Percentiles rank a stretch among this genome's conserved stretches.
phyloP scores from a whole-genome alignment of 2,888 invertebrate species.

The Synergus itoensis region DNA sequence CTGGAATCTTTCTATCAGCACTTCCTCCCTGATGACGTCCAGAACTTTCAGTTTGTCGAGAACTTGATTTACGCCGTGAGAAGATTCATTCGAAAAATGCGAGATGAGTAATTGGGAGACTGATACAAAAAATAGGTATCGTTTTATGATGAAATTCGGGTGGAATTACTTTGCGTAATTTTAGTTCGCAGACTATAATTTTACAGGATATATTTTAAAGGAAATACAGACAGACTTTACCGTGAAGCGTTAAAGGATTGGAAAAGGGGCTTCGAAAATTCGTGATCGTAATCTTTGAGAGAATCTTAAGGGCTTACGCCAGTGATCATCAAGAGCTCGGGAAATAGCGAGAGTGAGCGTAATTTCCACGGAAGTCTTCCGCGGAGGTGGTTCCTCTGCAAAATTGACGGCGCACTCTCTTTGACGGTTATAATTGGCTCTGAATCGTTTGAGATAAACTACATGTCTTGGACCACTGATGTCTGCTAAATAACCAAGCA shows the following conservation, averaged over 20 bases:
- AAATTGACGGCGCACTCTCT: conserved; percentile 41
- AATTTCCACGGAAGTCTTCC: conserved; percentile 41
- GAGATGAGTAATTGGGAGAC: too few relatives aligned
- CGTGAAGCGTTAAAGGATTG: too few relatives aligned
- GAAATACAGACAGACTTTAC: too few relatives aligned
- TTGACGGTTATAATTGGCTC: conserved; percentile 40
- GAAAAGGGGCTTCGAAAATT: background rate
- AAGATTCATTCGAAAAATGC: background rate
- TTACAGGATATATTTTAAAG: too few relatives aligned
- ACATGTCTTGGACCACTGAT: conserved; percentile 27
- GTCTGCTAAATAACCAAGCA: conserved; percentile 35
- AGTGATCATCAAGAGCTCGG: background rate
- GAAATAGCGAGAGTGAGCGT: conserved; percentile 22
- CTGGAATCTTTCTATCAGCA: conserved; percentile 28
- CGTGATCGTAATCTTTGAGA: background rate
- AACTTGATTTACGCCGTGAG: background rate
- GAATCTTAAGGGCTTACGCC: background rate
- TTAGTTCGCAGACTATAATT: too few relatives aligned
- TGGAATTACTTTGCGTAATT: too few relatives aligned
- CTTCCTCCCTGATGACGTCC: conserved; percentile 13
- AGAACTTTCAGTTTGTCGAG: background rate
- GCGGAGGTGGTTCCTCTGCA: background rate
- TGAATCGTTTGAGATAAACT: conserved; percentile 41
- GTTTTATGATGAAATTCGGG: too few relatives aligned
- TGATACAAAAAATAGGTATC: too few relatives aligned